Evolutionary conservation across 2,113 vertebrate genomes (phyloP), one percentile per base, ranked within the genome.

Genomic region (Connochaetes taurinus): DNA sequence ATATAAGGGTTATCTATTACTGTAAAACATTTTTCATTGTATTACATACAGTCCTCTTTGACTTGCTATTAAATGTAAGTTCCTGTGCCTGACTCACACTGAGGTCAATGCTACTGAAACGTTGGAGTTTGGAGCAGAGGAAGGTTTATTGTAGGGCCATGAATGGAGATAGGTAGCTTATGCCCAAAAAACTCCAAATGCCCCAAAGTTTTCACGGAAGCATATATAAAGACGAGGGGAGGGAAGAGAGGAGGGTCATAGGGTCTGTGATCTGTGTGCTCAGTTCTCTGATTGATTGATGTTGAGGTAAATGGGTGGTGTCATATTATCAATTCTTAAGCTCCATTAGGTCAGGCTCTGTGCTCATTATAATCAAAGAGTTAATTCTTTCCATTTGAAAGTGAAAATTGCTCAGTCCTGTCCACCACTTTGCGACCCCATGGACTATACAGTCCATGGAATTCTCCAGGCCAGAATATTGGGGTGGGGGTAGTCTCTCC

Each of bases 131-230:
- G 45, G 78, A 52, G 29, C 78, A 81, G 47, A 52, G 29, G 52
- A 21, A 81, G 9, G 5, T 81, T 81, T 81, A 81, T 81, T 52
- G 29, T 31, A 52, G 17, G 45, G 16, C 16, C 9, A 81, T 81
- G 29, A 17, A 81, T 50, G 45, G 78, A 81, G 45, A 52, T 33
- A 17, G 16, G 29, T 81, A 47, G 45, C 29, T 81, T 19, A 80
- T 11, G 15, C 7, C 8, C 45, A 1, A 1, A 33, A 21, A 50
- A 12, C 5, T 11, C 9, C 45, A 7, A 21, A 50, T 0, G 1
- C 29, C 29, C 16, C 29, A 50, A 19, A 81, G 78, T 47, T 9
- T 52, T 33, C 16, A 12, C 9, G 45, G 45, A 21, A 81, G 29
- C 16, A 50, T 50, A 50, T 33, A 31, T 50, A 50, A 33, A 81